Evolutionary conservation across 1,140 invertebrate species (phyloP).

Genomic region (Spodoptera frugiperda): DNA sequence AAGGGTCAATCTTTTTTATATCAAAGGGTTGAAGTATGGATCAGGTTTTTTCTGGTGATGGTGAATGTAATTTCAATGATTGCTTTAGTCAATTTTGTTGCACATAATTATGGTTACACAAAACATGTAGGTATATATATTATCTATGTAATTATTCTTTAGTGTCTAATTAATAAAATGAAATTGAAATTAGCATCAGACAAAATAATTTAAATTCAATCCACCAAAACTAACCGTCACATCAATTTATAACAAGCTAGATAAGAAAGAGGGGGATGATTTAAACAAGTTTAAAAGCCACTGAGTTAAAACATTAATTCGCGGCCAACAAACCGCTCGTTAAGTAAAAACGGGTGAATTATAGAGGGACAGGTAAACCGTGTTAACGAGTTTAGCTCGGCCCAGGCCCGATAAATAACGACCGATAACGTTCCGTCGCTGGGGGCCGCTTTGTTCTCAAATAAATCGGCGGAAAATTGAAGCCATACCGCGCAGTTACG

Average conservation of each 20-base stretch:
- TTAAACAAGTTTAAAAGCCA: constrained; percentile 47
- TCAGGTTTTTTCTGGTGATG: too few species aligned
- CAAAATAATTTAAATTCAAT: constrained; percentile 20
- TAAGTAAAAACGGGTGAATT: constrained; percentile 62
- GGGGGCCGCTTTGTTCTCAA: constrained; percentile 51
- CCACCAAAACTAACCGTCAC: constrained; percentile 10
- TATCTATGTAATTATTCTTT: too few species aligned
- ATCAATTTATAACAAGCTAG: constrained; percentile 23
- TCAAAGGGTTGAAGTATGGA: too few species aligned
- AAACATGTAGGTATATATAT: too few species aligned
- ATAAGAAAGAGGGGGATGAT: constrained; percentile 46
- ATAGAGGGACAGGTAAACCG: constrained; percentile 62
- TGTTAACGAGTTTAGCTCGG: constrained; percentile 59
- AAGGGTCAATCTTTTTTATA: too few species aligned
- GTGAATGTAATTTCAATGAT: too few species aligned
- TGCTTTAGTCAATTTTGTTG: too few species aligned
- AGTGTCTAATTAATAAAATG: too few species aligned
- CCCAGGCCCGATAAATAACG: constrained; percentile 57
- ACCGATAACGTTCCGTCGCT: constrained; percentile 54
- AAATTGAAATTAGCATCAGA: not conserved
- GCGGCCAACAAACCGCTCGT: constrained; percentile 54
- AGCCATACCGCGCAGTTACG: constrained; percentile 33
- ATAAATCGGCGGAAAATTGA: constrained; percentile 62
- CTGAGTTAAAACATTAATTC: constrained; percentile 59
- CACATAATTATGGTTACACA: too few species aligned